Percentiles rank a stretch among this genome's conserved stretches.
These are phyloP conservation scores for Drosophila albomicans DNA, from an alignment of 1,140 invertebrate genomes.

Conservation along the genomic window DNA sequence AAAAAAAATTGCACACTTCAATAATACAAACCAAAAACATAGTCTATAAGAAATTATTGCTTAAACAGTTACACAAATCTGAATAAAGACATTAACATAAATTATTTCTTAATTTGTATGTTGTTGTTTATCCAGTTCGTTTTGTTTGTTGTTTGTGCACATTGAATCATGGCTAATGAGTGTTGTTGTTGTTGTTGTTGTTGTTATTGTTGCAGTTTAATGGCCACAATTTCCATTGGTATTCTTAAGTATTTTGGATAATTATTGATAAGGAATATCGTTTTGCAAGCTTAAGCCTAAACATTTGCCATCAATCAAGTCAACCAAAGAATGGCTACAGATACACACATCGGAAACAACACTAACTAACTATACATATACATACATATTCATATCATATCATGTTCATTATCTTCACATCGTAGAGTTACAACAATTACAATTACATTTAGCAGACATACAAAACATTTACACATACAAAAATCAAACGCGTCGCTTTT, in stretches of 20 bases:
- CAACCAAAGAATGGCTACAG: slow-evolving; percentile 48
- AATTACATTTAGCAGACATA: slow-evolving; percentile 52
- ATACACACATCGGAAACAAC: slow-evolving; percentile 57
- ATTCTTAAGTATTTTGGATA: slow-evolving; percentile 9
- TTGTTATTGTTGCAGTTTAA: slow-evolving; percentile 34
- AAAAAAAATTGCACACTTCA: slow-evolving; percentile 52
- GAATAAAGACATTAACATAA: slow-evolving; percentile 34
- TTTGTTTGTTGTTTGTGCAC: slow-evolving; percentile 43
- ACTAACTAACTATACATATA: slow-evolving; percentile 66
- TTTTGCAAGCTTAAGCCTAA: slow-evolving; percentile 52
- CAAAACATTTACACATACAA: slow-evolving; percentile 72
- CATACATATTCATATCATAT: slow-evolving; percentile 39
- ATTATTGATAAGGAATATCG: slow-evolving; percentile 51
- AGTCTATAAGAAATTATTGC: slow-evolving; percentile 7
- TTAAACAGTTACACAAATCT: slow-evolving; percentile 25
- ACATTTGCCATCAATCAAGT: slow-evolving; percentile 31
- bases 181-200: slow-evolving; percentile 16
- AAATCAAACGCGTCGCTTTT: slow-evolving; percentile 58
- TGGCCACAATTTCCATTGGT: slow-evolving; percentile 38
- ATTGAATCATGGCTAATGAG: slow-evolving; percentile 28
- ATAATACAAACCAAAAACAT: slow-evolving; percentile 1
- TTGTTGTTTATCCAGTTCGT: too few species aligned
- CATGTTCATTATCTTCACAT: slow-evolving; percentile 13
- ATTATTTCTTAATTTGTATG: background rate
- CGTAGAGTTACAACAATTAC: slow-evolving; percentile 62